Evolutionary conservation across 2,113 vertebrate species (phyloP), one percentile per base, ranked within the genome.

Genomic region (Oxyura jamaicensis): DNA sequence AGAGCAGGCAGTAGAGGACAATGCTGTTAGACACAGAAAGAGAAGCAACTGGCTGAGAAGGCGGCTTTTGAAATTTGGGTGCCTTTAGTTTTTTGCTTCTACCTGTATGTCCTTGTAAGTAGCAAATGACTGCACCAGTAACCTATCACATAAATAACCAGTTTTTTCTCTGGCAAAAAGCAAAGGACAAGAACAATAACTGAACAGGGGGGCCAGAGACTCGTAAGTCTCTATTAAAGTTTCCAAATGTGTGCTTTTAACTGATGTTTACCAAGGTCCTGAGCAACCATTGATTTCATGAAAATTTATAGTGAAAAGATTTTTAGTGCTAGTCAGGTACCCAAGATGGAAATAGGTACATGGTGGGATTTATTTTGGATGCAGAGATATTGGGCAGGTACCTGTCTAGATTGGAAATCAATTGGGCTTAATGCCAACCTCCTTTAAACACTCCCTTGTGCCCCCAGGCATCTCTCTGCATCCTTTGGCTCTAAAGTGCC

Each of bases 341-440:
- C 16, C 29, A 36, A n/a, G 50, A 36, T 68, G 26, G 82, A 90
- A 67, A 48, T 67, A 71, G 13, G 36, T 55, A 16, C 35, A 9
- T 39, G 60, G 33, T 50, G 28, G 50, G 67, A 86, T 90, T 95
- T 94, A 59, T 53, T 90, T n/a, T 33, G 68, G 29, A 59, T 56
- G 41, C 15, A 67, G n/a, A 83, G 31, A 39, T 50, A 31, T 35
- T 55, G 79, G 35, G 35, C 60, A 78, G 79, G 67, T 74, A 63
- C 46, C 41, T 80, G 46, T 53, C 67, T 12, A 18, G 20, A 44
- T 2, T 66, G 60, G 52, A 90, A 96, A 86, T 81, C 85, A 78
- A 44, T 63, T 18, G 8, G 35, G 26, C 23, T 74, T 81, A 31
- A 23, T 17, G 65, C 56, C 75, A 90, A 4, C n/a, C 35, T 83